Evolutionary conservation across 2,888 invertebrate genomes (phyloP).

Genomic region (Oithona nana): DNA sequence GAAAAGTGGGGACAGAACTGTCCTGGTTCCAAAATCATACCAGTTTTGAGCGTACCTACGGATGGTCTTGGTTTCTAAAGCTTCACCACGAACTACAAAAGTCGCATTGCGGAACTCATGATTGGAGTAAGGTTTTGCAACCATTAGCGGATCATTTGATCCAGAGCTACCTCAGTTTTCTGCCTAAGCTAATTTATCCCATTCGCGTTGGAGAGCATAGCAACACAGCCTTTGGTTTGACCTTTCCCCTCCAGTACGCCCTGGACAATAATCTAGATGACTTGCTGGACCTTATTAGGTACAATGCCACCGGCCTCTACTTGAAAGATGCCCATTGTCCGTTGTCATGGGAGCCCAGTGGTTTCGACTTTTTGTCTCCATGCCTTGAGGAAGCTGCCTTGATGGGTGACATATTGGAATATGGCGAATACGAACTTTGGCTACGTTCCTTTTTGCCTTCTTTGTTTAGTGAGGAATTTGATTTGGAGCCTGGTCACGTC

Average conservation of each 20-base stretch:
- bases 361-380: slow-evolving; percentile 14
- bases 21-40: background rate
- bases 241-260: background rate
- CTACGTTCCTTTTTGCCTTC: background rate
- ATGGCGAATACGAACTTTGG: background rate
- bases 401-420: slow-evolving; percentile 1
- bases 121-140: background rate
- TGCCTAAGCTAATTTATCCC: background rate
- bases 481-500: slow-evolving; percentile 9
- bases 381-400: slow-evolving; percentile 10
- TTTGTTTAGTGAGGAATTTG: slow-evolving; percentile 2
- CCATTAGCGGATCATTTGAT: background rate
- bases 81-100: background rate
- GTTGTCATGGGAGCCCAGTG: slow-evolving; percentile 10
- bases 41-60: slow-evolving; percentile 8
- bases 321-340: background rate
- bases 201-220: slow-evolving; percentile 10
- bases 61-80: slow-evolving; percentile 12
- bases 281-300: background rate
- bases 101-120: background rate
- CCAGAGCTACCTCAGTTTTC: background rate
- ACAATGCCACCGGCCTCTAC: background rate
- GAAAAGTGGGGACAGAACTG: slow-evolving; percentile 1
- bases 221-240: slow-evolving; percentile 15
- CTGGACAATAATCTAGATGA: background rate